Base-by-base conservation (phyloP, 1,140 invertebrate species). In the Drusus annulatus region DNA sequence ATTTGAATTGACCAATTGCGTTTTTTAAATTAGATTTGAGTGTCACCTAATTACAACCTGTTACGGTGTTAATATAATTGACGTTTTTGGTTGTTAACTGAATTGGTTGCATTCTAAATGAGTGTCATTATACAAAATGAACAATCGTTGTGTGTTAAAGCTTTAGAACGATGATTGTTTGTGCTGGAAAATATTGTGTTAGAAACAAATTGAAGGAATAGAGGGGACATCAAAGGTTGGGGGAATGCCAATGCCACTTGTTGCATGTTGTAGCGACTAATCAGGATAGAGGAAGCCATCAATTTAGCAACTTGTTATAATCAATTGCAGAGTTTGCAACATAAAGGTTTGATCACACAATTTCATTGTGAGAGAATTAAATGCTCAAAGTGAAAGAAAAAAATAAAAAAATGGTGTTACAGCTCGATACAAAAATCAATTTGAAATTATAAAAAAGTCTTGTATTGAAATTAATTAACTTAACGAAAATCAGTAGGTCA, bases 251-350 rank as follows among this genome's bases (percentile, higher is more conserved):
- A 13, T 56, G 7, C 19, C 56, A 0, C 56, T 21, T 6, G 52
- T 56, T 56, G n/a, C n/a, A 17, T 63, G 62, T 56, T 7, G 54
- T 21, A 56, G 7, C 23, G 3, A 19, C 17, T 25, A 60, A 60
- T 21, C 58, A 15, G n/a, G 13, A 15, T 15, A 28, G 51, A 71
- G 68, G 68, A 71, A 71, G 68, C 21, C 16, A 52, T 52, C 68
- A 71, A 71, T 71, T 71, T 71, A 71, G 62, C 62, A 65, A 65
- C 31, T 50, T 15, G 21, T 5, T 52, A 50, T 19, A 25, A 23
- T 25, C 45, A 52, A 71, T 71, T 71, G 68, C 16, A 7, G 45
- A 23, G 45, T 52, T 71, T 71, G 68, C 36, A 50, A 54, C 62
- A 65, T 28, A 13, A 6, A 65, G 25, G 7, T 13, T 8, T 21